Evolutionary conservation across 2,888 invertebrate genomes (phyloP).

Genomic region (Cybosia mesomella): DNA sequence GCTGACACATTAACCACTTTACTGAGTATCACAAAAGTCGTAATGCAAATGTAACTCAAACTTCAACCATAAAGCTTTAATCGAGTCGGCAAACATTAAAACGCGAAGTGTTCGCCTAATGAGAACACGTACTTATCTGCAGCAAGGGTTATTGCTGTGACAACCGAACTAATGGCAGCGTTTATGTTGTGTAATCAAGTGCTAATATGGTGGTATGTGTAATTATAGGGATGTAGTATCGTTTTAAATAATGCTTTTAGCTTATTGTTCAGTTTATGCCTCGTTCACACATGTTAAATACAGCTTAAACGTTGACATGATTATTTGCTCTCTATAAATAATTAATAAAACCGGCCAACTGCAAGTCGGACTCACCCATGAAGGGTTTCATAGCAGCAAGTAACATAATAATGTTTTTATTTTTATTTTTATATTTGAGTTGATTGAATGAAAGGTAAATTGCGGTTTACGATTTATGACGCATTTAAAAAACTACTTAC

Average conservation of each 20-base stretch:
- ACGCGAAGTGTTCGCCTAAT: constrained; percentile 14
- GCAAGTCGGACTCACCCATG: no score
- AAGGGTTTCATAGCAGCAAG: no score
- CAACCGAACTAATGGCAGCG: constrained; percentile 43
- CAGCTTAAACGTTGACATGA: neutral
- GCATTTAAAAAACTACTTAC: no score
- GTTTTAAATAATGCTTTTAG: constrained; percentile 40
- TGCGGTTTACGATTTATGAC: no score
- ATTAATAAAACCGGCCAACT: no score
- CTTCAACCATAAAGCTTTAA: neutral
- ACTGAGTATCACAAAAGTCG: neutral
- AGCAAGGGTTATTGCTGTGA: constrained; percentile 37
- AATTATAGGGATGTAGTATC: constrained; percentile 41
- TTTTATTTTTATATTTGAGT: no score
- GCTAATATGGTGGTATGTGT: constrained; percentile 43
- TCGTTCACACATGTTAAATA: constrained; percentile 1
- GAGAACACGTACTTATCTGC: constrained; percentile 10
- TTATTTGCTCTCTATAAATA: neutral
- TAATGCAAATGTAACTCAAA: neutral
- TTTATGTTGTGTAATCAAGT: constrained; percentile 36
- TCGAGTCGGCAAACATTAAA: constrained; percentile 11
- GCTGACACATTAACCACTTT: neutral
- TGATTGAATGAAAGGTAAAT: no score
- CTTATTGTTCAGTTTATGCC: constrained; percentile 11
- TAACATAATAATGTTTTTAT: no score